These are phyloP conservation scores for Dufourea novaeangliae DNA, from an alignment of 1,140 invertebrate species.

Conservation along the genomic window DNA sequence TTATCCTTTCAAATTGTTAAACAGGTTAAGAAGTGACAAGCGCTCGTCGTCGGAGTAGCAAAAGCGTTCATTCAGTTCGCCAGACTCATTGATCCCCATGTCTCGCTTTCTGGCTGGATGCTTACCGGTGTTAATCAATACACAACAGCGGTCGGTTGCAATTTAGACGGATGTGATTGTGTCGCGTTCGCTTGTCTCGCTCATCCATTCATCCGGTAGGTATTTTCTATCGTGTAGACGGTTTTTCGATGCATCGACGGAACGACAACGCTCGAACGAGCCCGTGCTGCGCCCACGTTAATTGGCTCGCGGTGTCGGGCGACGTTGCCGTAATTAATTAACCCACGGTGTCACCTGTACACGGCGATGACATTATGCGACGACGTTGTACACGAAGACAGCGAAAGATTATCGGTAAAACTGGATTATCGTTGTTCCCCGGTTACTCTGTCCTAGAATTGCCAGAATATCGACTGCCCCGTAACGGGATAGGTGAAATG, in stretches of 20 bases:
- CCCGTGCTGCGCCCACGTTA: slow-evolving; percentile 28
- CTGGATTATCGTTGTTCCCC: slow-evolving; percentile 9
- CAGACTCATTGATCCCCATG: slow-evolving; percentile 27
- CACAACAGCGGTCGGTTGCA: slow-evolving; percentile 36
- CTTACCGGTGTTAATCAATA: slow-evolving; percentile 41
- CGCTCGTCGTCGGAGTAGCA: neutral
- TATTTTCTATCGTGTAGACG: slow-evolving; percentile 31
- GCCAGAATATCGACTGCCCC: slow-evolving; percentile 39
- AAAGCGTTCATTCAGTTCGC: neutral
- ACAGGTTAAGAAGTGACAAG: slow-evolving; percentile 14
- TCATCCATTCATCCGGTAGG: slow-evolving; percentile 21
- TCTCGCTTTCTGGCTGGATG: slow-evolving; percentile 33
- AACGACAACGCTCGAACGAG: neutral
- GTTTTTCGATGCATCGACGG: slow-evolving; percentile 21
- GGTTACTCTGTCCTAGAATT: slow-evolving; percentile 27
- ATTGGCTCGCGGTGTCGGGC: slow-evolving; percentile 45
- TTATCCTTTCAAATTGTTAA: slow-evolving; percentile 15
- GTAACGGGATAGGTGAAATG: slow-evolving; percentile 43
- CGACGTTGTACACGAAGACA: slow-evolving; percentile 38
- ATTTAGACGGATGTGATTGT: slow-evolving; percentile 33
- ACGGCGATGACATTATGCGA: slow-evolving; percentile 31
- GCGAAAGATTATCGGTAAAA: slow-evolving; percentile 48
- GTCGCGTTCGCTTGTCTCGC: neutral
- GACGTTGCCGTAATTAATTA: slow-evolving; percentile 55
- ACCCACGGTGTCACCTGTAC: slow-evolving; percentile 33